Percentiles rank a stretch among this genome's conserved stretches.
Conservation (phyloP, 2,797 vertebrate species). For the Syncerus caffer region DNA sequence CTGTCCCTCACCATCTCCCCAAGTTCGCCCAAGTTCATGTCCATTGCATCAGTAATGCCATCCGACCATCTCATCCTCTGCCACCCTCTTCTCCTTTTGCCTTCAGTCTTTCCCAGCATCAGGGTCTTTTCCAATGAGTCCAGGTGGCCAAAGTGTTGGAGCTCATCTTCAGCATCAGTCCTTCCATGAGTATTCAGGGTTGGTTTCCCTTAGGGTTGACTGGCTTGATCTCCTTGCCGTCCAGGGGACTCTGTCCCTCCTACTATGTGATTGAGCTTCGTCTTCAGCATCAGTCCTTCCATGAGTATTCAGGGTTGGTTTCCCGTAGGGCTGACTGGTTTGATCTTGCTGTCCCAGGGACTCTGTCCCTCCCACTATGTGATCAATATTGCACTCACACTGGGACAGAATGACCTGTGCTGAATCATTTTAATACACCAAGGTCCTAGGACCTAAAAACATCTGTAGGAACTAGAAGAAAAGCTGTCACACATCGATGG, state of each 20-base stretch:
- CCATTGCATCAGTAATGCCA: neutral
- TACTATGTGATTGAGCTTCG: neutral
- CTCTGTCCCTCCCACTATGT: neutral
- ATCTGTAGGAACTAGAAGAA: neutral
- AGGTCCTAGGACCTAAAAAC: neutral
- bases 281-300: too few species aligned
- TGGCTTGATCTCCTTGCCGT: fast-evolving
- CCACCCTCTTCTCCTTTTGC: neutral
- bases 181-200: neutral
- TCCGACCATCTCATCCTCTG: neutral
- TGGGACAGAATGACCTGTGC: neutral
- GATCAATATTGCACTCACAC: neutral
- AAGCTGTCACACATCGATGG: neutral
- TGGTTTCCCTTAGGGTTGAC: neutral
- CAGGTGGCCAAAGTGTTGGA: neutral
- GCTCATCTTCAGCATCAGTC: neutral
- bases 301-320: too few species aligned
- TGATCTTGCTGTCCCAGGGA: neutral
- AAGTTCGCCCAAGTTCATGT: neutral
- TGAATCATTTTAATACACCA: neutral
- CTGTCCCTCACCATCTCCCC: neutral
- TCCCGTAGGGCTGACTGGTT: too few species aligned
- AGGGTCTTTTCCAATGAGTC: neutral
- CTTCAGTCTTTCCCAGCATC: neutral
- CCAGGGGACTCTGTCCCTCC: neutral